These are phyloP conservation scores for Rhodeus uyekii DNA, from an alignment of 2,797 vertebrate species.

Conservation along the genomic window DNA sequence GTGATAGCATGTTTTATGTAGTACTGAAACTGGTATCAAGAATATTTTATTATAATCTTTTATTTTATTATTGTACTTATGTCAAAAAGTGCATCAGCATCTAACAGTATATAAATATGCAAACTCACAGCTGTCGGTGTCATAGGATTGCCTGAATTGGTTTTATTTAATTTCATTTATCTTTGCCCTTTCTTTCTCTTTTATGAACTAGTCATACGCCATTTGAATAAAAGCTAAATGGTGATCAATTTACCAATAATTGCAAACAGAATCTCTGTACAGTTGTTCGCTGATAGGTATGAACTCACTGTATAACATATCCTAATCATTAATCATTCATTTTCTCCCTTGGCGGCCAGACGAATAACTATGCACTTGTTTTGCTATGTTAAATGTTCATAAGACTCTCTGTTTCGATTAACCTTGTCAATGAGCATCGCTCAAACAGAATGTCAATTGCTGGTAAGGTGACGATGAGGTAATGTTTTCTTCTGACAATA, in stretches of 20 bases:
- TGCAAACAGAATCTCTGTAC: neutral
- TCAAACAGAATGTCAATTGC: constrained; percentile 19
- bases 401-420: constrained; percentile 30
- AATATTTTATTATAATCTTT: neutral
- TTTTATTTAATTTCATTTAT: neutral
- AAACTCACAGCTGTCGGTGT: constrained; percentile 24
- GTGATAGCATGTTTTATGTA: neutral
- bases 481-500: constrained; percentile 37
- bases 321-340: constrained; percentile 12
- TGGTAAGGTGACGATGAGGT: constrained; percentile 29
- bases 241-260: neutral
- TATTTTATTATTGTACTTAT: neutral
- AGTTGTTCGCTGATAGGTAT: neutral
- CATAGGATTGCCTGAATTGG: constrained; percentile 24
- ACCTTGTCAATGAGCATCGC: constrained; percentile 39
- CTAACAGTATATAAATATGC: neutral
- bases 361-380: constrained; percentile 15
- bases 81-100: neutral
- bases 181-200: neutral
- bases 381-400: constrained; percentile 22
- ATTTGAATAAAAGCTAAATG: neutral
- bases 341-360: neutral
- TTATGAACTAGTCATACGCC: neutral
- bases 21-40: neutral
- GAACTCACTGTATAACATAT: neutral